These are phyloP conservation scores for Elachura formosa DNA, from an alignment of 2,113 vertebrate genomes.

Conservation along the genomic window DNA sequence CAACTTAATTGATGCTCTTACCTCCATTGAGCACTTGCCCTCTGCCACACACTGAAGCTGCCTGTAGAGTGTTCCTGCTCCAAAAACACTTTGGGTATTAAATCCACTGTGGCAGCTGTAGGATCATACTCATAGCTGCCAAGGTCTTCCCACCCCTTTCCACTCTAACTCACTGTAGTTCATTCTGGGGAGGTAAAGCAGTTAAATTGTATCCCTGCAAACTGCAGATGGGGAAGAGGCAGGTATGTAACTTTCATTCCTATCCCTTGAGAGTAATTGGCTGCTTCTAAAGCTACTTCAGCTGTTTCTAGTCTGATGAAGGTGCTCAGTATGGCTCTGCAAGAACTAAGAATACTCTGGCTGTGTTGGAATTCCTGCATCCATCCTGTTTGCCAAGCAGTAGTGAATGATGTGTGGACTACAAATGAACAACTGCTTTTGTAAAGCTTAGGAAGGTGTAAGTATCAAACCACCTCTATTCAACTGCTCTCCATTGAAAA, in stretches of 20 bases:
- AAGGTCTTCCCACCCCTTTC: not conserved
- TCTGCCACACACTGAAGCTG: not conserved
- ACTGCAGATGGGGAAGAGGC: not conserved
- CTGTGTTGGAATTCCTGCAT: not conserved
- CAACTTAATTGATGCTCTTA: not conserved
- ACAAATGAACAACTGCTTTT: not conserved
- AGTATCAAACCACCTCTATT: not conserved
- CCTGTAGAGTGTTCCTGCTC: not conserved
- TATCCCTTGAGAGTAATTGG: not conserved
- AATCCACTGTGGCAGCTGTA: not conserved
- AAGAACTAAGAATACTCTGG: not conserved
- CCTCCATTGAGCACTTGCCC: not conserved
- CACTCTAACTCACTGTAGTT: not conserved
- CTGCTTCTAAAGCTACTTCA: not conserved
- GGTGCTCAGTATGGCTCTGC: not conserved
- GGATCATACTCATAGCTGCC: fast-evolving
- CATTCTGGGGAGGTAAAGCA: not conserved
- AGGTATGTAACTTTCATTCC: not conserved
- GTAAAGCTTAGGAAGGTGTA: not conserved
- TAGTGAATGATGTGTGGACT: not conserved
- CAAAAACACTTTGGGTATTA: not conserved
- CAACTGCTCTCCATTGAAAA: not conserved
- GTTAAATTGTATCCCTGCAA: not conserved
- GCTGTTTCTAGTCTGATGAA: not conserved
- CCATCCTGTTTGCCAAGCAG: not conserved